Percentiles rank a stretch among this genome's conserved stretches.
Conservation (phyloP, 1,140 invertebrate genomes). For the Apis dorsata region DNA sequence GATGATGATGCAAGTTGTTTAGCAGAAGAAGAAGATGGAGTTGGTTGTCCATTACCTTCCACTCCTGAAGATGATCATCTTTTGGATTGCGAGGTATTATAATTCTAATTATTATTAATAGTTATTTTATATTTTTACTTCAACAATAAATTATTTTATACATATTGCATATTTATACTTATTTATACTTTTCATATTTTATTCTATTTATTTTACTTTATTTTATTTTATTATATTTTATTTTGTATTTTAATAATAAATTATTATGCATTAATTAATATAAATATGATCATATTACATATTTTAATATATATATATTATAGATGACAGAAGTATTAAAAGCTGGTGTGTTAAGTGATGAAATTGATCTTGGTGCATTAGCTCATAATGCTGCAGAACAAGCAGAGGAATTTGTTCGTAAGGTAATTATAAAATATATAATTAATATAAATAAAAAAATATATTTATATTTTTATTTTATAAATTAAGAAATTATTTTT, state of each 20-base stretch:
- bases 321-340: conserved; percentile 91
- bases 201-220: too few relatives aligned
- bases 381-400: conserved; percentile 95
- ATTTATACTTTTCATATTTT: too few relatives aligned
- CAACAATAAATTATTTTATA: too few relatives aligned
- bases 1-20: conserved; percentile 82
- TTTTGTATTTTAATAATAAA: too few relatives aligned
- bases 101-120: conserved; percentile 10
- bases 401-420: conserved; percentile 96
- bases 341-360: conserved; percentile 89
- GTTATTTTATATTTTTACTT: background rate
- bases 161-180: too few relatives aligned
- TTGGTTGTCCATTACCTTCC: conserved; percentile 90
- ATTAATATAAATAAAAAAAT: too few relatives aligned
- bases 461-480: background rate
- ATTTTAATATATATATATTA: conserved; percentile 34
- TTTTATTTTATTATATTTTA: too few relatives aligned
- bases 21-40: conserved; percentile 88
- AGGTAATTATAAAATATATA: conserved; percentile 78
- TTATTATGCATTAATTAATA: background rate
- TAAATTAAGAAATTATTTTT: conserved; percentile 13
- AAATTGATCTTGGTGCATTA: conserved; percentile 89
- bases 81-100: conserved; percentile 85
- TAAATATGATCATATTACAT: background rate
- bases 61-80: conserved; percentile 92